Percentiles rank a stretch among this genome's conserved stretches.
Evolutionary conservation across 2,888 invertebrate genomes (phyloP).

Genomic region (Eudemis profundana): DNA sequence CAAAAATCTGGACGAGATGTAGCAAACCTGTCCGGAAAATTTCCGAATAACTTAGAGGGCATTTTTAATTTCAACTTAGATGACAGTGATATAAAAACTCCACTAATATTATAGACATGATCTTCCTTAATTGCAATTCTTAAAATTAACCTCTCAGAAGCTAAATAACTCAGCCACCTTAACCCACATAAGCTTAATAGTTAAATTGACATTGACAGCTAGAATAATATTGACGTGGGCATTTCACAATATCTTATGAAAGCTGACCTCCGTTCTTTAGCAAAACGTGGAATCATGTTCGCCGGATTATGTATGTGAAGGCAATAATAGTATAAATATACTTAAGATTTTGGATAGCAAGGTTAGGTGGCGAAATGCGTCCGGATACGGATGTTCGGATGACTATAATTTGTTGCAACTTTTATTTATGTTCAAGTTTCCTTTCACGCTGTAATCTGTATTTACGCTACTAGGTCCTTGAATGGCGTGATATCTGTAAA

Average conservation of each 20-base stretch:
- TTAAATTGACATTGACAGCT: slow-evolving; percentile 54
- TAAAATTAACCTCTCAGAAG: slow-evolving; percentile 1
- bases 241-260: slow-evolving; percentile 61
- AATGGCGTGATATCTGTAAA: too few relatives aligned
- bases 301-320: slow-evolving; percentile 21
- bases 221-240: slow-evolving; percentile 55
- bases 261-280: slow-evolving; percentile 53
- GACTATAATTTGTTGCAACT: background rate
- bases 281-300: slow-evolving; percentile 39
- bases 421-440: background rate
- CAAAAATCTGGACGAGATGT: too few relatives aligned
- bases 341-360: slow-evolving; percentile 24
- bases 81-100: too few relatives aligned
- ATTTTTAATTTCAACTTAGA: too few relatives aligned
- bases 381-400: slow-evolving; percentile 21
- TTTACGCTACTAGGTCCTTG: too few relatives aligned
- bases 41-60: too few relatives aligned
- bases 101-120: background rate
- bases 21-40: too few relatives aligned
- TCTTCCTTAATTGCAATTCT: slow-evolving; percentile 3
- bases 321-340: slow-evolving; percentile 15
- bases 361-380: slow-evolving; percentile 21
- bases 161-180: slow-evolving; percentile 39
- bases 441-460: background rate
- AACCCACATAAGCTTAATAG: slow-evolving; percentile 54